Evolutionary conservation across 92 coral and sea anemone genomes (phyloP).

Genomic region (Meandrina meandrites): DNA sequence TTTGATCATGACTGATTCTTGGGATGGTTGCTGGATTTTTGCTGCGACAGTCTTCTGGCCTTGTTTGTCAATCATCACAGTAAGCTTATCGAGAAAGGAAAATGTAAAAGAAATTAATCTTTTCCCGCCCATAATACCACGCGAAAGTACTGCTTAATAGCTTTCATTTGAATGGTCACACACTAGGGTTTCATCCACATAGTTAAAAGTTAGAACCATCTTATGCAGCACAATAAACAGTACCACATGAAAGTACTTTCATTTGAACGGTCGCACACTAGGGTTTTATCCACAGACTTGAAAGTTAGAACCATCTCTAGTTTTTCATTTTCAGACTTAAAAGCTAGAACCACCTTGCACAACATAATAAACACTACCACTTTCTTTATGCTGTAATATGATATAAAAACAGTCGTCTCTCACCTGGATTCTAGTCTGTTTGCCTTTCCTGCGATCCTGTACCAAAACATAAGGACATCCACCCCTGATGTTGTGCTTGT

Average conservation of each 20-base stretch:
- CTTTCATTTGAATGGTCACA: too few species aligned
- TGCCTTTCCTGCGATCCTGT: constrained; percentile 46
- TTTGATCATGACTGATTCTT: constrained; percentile 23
- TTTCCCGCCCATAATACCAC: neutral
- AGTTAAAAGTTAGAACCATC: too few species aligned
- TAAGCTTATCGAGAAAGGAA: neutral
- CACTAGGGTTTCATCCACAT: too few species aligned
- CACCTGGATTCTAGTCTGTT: constrained; percentile 24
- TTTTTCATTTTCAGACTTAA: neutral
- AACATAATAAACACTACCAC: too few species aligned
- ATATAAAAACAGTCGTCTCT: neutral
- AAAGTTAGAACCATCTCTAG: neutral
- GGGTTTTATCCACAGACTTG: neutral
- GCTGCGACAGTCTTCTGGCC: constrained; percentile 18
- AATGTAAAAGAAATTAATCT: neutral
- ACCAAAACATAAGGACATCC: constrained; percentile 67
- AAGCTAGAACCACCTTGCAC: neutral
- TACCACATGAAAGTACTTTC: too few species aligned
- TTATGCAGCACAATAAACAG: too few species aligned
- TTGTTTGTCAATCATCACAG: constrained; percentile 5
- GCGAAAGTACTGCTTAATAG: too few species aligned
- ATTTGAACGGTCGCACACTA: too few species aligned
- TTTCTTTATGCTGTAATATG: neutral
- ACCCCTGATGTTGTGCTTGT: constrained; percentile 40
- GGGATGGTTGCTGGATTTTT: neutral